Conservation (phyloP, 1,140 invertebrate genomes). For the Cephus cinctus region DNA sequence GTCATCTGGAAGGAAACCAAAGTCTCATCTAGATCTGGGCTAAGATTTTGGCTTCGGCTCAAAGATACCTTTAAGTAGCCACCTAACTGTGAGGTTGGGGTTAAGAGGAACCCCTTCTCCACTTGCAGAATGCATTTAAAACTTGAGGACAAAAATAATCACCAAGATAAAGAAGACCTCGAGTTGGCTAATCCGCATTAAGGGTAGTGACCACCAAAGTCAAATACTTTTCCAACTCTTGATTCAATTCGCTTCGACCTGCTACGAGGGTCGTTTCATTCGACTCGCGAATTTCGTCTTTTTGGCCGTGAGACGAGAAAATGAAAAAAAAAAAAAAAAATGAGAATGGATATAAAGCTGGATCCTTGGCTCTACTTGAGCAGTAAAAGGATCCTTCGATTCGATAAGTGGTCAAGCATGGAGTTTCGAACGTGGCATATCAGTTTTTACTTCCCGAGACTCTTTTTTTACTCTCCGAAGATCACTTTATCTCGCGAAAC, state of each 20-base stretch:
- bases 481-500: too few relatives aligned
- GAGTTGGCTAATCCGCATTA: not conserved
- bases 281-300: too few relatives aligned
- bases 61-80: slow-evolving; percentile 24
- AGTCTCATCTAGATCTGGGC: slow-evolving; percentile 34
- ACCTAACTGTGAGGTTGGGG: too few relatives aligned
- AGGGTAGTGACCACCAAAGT: not conserved
- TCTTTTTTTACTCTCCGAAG: too few relatives aligned
- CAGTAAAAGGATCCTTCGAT: too few relatives aligned
- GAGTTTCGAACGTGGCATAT: too few relatives aligned
- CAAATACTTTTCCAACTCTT: too few relatives aligned
- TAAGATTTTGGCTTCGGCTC: slow-evolving; percentile 29
- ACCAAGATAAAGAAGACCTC: not conserved
- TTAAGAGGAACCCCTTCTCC: too few relatives aligned
- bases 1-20: slow-evolving; percentile 19
- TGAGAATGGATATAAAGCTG: not conserved
- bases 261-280: too few relatives aligned
- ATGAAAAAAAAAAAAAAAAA: not conserved
- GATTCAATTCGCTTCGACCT: not conserved
- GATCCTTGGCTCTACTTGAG: too few relatives aligned
- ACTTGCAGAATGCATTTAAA: not conserved
- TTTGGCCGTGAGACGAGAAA: not conserved
- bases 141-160: not conserved
- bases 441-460: too few relatives aligned
- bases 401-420: too few relatives aligned